Evolutionary conservation across 2,113 vertebrate species (phyloP).

Genomic region (Epinephelus moara): DNA sequence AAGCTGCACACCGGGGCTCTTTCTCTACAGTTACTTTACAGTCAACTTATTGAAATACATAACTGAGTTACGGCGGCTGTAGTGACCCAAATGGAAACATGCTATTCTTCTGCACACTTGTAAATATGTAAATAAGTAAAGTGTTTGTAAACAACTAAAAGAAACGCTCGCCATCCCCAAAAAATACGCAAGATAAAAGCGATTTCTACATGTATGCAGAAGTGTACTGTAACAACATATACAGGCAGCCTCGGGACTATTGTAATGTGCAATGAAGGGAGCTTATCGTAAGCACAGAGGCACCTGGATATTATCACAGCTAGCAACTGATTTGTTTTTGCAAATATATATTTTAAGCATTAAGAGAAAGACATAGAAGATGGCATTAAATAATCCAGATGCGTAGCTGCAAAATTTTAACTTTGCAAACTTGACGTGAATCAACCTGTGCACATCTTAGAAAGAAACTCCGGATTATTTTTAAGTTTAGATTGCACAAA

Average conservation of each 20-base stretch:
- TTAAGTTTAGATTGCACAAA: not conserved
- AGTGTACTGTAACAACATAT: conserved; percentile 25
- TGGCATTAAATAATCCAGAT: conserved; percentile 14
- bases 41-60: conserved; percentile 65
- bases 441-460: conserved; percentile 4
- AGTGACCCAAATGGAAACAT: not conserved
- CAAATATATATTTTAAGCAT: conserved; percentile 36
- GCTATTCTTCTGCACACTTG: not conserved
- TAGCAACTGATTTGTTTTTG: conserved; percentile 4
- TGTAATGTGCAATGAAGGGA: conserved; percentile 41
- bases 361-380: conserved; percentile 26
- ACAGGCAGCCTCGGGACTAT: conserved; percentile 14
- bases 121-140: not conserved
- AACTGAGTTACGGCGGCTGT: conserved; percentile 35
- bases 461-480: not conserved
- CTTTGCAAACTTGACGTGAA: conserved; percentile 29
- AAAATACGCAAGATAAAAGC: conserved; percentile 30
- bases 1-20: conserved; percentile 15
- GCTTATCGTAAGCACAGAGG: conserved; percentile 33
- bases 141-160: conserved; percentile 15
- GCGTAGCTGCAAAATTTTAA: conserved; percentile 11
- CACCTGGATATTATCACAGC: conserved; percentile 51
- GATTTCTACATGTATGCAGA: conserved; percentile 39
- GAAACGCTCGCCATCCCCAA: not conserved
- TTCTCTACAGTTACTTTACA: conserved; percentile 33